These are phyloP conservation scores for Erpobdella octoculata DNA, from an alignment of 2,888 invertebrate genomes.

Conservation along the genomic window DNA sequence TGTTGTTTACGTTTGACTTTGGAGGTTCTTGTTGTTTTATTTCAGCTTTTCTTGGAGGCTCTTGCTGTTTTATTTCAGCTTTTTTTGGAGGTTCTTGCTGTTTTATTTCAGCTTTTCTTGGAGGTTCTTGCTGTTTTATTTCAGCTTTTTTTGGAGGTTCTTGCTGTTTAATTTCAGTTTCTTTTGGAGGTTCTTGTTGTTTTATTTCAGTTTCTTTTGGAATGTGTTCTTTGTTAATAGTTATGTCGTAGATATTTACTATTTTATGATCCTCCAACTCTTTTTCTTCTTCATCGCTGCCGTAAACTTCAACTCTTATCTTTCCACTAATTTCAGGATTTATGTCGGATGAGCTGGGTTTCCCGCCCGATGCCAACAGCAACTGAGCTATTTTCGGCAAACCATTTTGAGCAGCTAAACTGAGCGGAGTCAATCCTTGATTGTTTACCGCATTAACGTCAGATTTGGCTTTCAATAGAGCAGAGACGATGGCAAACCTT, in stretches of 20 bases:
- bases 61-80: too few species aligned
- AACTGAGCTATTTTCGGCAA: constrained; percentile 17
- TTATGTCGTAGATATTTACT: not conserved
- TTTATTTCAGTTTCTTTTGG: too few species aligned
- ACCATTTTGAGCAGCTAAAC: constrained; percentile 11
- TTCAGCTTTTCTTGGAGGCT: too few species aligned
- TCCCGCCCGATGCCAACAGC: not conserved
- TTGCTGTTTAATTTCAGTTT: too few species aligned
- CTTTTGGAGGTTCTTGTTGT: too few species aligned
- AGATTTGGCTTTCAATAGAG: not conserved
- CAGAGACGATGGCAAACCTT: constrained; percentile 4
- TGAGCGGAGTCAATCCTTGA: not conserved
- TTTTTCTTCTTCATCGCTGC: not conserved
- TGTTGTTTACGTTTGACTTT: not conserved
- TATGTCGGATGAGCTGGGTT: not conserved
- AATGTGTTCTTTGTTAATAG: not conserved
- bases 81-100: too few species aligned
- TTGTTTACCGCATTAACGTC: constrained; percentile 11
- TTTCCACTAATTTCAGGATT: not conserved
- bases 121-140: too few species aligned
- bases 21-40: too few species aligned
- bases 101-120: too few species aligned
- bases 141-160: too few species aligned
- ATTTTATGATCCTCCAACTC: not conserved
- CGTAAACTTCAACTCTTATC: not conserved